These are phyloP conservation scores for Spicauda simplicius DNA, from an alignment of 2,888 invertebrate species.

Conservation along the genomic window DNA sequence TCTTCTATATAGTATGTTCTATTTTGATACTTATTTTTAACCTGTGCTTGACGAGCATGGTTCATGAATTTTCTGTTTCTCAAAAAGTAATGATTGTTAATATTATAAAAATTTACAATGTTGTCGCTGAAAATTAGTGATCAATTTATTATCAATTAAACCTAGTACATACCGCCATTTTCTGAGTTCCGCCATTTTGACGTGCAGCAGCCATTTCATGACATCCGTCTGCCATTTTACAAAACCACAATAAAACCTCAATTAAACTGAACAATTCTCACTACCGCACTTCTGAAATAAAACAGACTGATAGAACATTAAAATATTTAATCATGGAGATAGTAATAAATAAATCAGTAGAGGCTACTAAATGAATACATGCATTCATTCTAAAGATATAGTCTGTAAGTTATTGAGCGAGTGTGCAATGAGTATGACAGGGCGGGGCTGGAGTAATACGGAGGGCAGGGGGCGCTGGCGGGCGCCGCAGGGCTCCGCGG, in stretches of 20 bases:
- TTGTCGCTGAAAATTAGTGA: neutral
- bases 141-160: neutral
- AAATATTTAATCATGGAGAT: constrained; percentile 65
- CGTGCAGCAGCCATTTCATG: constrained; percentile 12
- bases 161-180: constrained; percentile 13
- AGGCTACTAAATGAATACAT: constrained; percentile 66
- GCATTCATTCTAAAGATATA: constrained; percentile 76
- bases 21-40: neutral
- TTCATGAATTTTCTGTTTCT: neutral
- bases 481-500: constrained; percentile 76
- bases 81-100: neutral
- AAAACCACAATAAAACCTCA: neutral
- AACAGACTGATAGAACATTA: constrained; percentile 59
- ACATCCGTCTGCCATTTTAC: constrained; percentile 30
- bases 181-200: constrained; percentile 19
- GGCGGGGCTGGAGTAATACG: constrained; percentile 73
- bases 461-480: constrained; percentile 66
- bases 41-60: neutral
- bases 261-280: neutral
- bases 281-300: constrained; percentile 29
- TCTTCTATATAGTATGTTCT: too few species aligned
- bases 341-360: constrained; percentile 75
- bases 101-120: too few species aligned
- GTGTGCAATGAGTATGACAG: constrained; percentile 75
- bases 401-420: constrained; percentile 77